Base-by-base conservation (phyloP, 2,888 invertebrate genomes). In the Cheilosia vernalis region DNA sequence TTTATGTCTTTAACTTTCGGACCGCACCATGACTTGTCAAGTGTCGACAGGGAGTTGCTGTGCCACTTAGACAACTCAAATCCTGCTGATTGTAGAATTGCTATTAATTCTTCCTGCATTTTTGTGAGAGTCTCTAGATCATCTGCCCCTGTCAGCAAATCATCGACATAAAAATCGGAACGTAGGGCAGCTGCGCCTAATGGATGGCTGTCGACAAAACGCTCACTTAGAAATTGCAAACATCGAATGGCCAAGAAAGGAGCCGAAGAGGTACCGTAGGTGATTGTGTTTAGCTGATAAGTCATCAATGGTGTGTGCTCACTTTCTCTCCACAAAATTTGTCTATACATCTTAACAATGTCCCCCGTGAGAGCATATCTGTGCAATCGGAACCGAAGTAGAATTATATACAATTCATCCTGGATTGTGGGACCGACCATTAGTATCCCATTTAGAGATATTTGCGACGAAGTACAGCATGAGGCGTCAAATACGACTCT, bases 341-440 rank as follows among this genome's bases (percentile, higher is more conserved):
- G 72, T 13, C 80, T 69, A 13, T 87, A 86, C 83, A 87, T 53
- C 37, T 44, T 70, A 2, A 87, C 66, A 19, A 53, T 9, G 60
- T 72, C 40, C 66, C 47, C 5, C 37, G 72, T 63, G 21, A 87
- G 10, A 17, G 51, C 53, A 27, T 85, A 4, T n/a, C 10, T 44
- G 51, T 72, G 49, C 4, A 73, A 44, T 3, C 83, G 58, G 69
- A 87, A 87, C 30, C 79, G 69, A 37, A 66, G 9, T 10, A 86
- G 33, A 44, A 83, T 56, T 1, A 61, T 44, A 37, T 82, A 72
- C 4, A 87, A 17, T 7, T 84, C 67, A 13, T 51, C 21, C 44
- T 84, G 78, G 5, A 87, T 70, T 4, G 81, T 82, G 2, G 82
- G 77, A 2, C 85, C 85, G 19, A 80, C 81, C 72, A 84, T 84